phyloP scores from a whole-genome alignment of 2,113 vertebrate genomes.

The Eulemur rufifrons region DNA sequence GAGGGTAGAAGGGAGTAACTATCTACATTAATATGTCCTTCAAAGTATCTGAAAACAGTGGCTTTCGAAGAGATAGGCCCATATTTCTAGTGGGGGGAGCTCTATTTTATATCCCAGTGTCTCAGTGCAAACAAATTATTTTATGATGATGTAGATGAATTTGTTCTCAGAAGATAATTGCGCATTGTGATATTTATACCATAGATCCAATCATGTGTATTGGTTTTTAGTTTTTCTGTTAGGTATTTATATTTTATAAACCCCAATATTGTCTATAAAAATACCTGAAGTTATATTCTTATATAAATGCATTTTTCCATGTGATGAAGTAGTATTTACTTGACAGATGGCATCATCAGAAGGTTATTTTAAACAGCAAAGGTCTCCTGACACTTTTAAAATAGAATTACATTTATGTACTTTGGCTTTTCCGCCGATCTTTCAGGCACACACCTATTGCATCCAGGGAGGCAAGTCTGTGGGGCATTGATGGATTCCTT shows the following conservation, averaged over 20 bases:
- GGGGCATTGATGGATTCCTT: slow-evolving; percentile 67
- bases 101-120: not conserved
- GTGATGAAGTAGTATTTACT: not conserved
- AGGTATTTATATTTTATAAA: not conserved
- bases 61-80: not conserved
- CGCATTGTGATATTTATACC: not conserved
- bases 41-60: not conserved
- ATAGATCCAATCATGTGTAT: not conserved
- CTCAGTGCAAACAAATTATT: not conserved
- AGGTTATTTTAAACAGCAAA: slow-evolving; percentile 39
- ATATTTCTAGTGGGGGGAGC: not conserved
- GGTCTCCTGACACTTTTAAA: not conserved
- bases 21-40: not conserved
- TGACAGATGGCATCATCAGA: slow-evolving; percentile 12
- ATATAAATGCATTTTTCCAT: not conserved
- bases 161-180: not conserved
- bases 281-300: not conserved
- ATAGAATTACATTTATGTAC: not conserved
- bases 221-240: not conserved
- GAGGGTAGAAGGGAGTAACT: not conserved
- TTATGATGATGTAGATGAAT: not conserved
- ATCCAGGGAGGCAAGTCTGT: not conserved
- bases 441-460: slow-evolving; percentile 11
- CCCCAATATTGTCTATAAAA: not conserved
- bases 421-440: not conserved